Evolutionary conservation across 2,888 invertebrate genomes (phyloP).

Genomic region (Koerneria pararmatus): DNA sequence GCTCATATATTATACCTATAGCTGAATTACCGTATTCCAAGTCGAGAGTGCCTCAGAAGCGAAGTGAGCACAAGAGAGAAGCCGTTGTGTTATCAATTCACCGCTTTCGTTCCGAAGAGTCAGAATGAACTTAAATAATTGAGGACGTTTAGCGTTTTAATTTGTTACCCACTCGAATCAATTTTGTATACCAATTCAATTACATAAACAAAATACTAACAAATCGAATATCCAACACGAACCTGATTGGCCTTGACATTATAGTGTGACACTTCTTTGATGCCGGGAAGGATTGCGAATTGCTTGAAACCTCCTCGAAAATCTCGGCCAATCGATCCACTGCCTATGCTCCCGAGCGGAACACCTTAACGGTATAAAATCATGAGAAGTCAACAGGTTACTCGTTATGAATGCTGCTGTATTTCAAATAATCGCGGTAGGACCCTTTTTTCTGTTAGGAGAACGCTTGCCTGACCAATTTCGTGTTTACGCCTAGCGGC

Average conservation of each 20-base stretch:
- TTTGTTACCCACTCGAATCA: no score
- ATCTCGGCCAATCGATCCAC: conserved; percentile 81
- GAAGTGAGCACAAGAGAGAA: conserved; percentile 34
- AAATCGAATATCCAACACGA: no score
- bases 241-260: conserved; percentile 39
- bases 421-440: neutral
- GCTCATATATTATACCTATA: no score
- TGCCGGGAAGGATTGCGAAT: conserved; percentile 79
- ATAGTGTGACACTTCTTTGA: conserved; percentile 77
- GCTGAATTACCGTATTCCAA: conserved; percentile 25
- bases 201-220: no score
- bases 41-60: conserved; percentile 22
- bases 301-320: conserved; percentile 82
- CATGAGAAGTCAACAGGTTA: no score
- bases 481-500: no score
- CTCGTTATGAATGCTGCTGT: neutral
- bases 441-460: neutral
- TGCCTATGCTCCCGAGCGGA: conserved; percentile 63
- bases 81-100: conserved; percentile 29
- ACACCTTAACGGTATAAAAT: conserved; percentile 31
- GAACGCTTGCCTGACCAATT: neutral
- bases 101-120: no score
- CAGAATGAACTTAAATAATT: no score
- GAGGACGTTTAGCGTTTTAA: no score
- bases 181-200: no score